Base-by-base conservation (phyloP, 2,113 vertebrate genomes). In the Nycticebus coucang region DNA sequence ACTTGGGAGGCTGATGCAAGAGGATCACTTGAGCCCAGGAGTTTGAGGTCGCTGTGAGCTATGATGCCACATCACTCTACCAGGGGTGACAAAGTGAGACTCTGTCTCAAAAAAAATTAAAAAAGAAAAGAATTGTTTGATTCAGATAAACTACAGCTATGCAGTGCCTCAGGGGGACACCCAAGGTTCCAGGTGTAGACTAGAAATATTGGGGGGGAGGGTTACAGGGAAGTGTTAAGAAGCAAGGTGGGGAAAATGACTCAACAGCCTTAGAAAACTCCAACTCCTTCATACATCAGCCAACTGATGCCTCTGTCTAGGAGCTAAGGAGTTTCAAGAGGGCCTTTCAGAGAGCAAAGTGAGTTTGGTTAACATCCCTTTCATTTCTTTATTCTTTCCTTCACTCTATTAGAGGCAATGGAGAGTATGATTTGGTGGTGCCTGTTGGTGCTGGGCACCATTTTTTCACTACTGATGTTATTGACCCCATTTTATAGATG, bases 131-230 rank as follows among this genome's bases (percentile, higher is more conserved):
- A 84, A 66, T 37, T 12, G 4, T 41, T 50, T 2, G 7, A 26
- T 22, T 69, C 50, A 78, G 55, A 57, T n/a, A 69, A 69, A 26
- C 8, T 17, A 13, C 3, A 66, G 11, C 14, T 45, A 35, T 68
- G 53, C 8, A 50, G 35, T 0, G 0, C 35, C 0, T 11, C 4
- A 2, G 1, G 14, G 57, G 15, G 19, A 77, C 24, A 19, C 7
- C 2, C 24, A 14, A 59, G 21, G 21, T 37, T 91, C 60, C 6
- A 45, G 59, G 15, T 21, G 1, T 10, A 30, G 50, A 59, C 7
- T 4, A 35, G 22, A 37, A 9, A 5, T 41, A 24, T 24, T 3
- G 15, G 59, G 41, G 7, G 45, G 8, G 10, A 6, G 11, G 26
- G 26, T 45, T 50, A 18, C 0, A 2, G 55, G 35, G 2, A n/a